These are phyloP conservation scores for Synergus gifuensis DNA, from an alignment of 2,888 invertebrate species.

Conservation along the genomic window DNA sequence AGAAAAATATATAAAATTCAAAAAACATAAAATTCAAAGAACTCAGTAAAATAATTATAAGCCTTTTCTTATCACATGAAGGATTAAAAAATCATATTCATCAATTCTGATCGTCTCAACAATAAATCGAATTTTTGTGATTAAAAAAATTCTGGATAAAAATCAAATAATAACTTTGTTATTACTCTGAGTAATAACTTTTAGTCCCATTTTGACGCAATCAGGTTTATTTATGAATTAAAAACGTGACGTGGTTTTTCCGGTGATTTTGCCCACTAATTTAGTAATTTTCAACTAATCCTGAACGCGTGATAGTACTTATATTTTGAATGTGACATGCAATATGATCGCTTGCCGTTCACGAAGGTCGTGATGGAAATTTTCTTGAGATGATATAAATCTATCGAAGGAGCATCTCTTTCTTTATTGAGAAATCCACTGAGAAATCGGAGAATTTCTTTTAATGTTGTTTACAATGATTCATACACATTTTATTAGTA, in stretches of 20 bases:
- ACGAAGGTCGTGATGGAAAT: constrained; percentile 66
- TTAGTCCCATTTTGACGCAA: neutral
- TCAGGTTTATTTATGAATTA: neutral
- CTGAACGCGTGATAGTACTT: constrained; percentile 6
- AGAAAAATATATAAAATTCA: no score
- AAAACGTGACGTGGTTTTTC: neutral
- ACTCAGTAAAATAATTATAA: neutral
- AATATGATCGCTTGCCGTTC: constrained; percentile 49
- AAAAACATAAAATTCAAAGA: no score
- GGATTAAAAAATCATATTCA: neutral
- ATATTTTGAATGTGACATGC: constrained; percentile 36
- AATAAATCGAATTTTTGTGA: neutral
- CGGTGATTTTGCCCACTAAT: neutral
- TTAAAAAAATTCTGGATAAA: neutral
- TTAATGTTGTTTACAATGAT: neutral
- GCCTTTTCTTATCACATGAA: neutral
- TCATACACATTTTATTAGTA: neutral
- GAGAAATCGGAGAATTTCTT: neutral
- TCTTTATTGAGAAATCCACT: neutral
- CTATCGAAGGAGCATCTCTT: constrained; percentile 38
- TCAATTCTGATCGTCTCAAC: neutral
- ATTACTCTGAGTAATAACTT: neutral
- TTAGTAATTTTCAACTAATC: constrained; percentile 30
- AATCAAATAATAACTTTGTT: neutral
- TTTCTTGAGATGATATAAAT: constrained; percentile 60